These are phyloP conservation scores for Taurulus bubalis DNA, from an alignment of 2,113 vertebrate species.

Conservation along the genomic window DNA sequence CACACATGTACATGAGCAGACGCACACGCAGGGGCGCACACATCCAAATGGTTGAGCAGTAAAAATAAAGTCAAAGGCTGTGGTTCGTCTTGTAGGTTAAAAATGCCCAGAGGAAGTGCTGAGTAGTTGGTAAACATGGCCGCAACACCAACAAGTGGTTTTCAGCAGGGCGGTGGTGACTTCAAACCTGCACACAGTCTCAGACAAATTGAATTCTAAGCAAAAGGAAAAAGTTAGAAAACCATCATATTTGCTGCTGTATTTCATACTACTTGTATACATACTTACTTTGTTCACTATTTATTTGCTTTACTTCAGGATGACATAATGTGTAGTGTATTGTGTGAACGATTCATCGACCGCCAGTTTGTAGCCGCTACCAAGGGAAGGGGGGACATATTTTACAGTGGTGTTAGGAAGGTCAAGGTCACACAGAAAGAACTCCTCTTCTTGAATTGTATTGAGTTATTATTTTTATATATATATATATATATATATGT, in stretches of 20 bases:
- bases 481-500: too few species aligned
- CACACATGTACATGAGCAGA: not conserved
- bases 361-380: not conserved
- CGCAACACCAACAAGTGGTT: slow-evolving; percentile 57
- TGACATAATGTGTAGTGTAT: not conserved
- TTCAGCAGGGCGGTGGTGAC: slow-evolving; percentile 35
- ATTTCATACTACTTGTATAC: slow-evolving; percentile 5
- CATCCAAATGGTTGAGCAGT: slow-evolving; percentile 12
- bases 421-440: slow-evolving; percentile 4
- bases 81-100: slow-evolving; percentile 49
- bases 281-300: not conserved
- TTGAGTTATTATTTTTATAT: not conserved
- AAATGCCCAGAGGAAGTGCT: slow-evolving; percentile 59
- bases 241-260: not conserved
- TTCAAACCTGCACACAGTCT: not conserved
- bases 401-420: slow-evolving; percentile 12
- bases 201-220: not conserved
- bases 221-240: not conserved
- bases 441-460: not conserved
- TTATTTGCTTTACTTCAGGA: not conserved
- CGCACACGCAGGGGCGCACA: not conserved
- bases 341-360: not conserved
- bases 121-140: slow-evolving; percentile 58
- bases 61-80: slow-evolving; percentile 46
- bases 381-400: slow-evolving; percentile 23